Evolutionary conservation across 2,888 invertebrate species (phyloP).

Genomic region (Melinopterus prodromus): DNA sequence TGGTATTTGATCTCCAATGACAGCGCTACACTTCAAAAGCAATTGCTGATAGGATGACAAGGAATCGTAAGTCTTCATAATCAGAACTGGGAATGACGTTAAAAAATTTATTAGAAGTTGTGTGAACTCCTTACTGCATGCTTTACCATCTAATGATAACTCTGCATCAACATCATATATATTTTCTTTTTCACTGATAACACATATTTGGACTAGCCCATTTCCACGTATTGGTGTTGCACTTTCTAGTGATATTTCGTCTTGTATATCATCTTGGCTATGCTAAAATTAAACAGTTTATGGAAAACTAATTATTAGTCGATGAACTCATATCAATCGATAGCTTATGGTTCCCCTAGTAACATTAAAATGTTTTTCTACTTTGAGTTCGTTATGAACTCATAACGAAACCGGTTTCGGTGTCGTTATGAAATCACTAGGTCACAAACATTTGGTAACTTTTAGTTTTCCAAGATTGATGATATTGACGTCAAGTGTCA

Average conservation of each 20-base stretch:
- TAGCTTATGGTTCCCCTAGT: too few species aligned
- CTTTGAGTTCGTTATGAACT: too few species aligned
- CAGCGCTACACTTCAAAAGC: conserved; percentile 70
- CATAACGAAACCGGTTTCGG: too few species aligned
- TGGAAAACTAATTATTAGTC: too few species aligned
- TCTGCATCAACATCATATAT: conserved; percentile 65
- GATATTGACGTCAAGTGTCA: too few species aligned
- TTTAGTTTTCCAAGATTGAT: too few species aligned
- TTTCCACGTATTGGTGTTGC: background rate
- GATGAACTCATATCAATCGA: too few species aligned
- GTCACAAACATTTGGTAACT: too few species aligned
- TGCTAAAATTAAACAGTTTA: background rate
- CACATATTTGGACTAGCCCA: conserved; percentile 55
- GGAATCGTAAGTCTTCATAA: conserved; percentile 71
- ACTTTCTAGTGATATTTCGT: conserved; percentile 28
- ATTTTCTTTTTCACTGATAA: conserved; percentile 61
- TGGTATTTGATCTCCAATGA: conserved; percentile 70
- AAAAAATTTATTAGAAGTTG: background rate
- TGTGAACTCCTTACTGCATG: background rate
- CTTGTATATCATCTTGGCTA: conserved; percentile 14
- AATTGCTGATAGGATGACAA: conserved; percentile 71
- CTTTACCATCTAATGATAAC: conserved; percentile 65
- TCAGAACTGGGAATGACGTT: conserved; percentile 61
- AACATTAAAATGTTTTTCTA: too few species aligned
- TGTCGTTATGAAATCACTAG: too few species aligned